Base-by-base conservation (phyloP, 1,140 invertebrate genomes). In the Hycleus phaleratus region DNA sequence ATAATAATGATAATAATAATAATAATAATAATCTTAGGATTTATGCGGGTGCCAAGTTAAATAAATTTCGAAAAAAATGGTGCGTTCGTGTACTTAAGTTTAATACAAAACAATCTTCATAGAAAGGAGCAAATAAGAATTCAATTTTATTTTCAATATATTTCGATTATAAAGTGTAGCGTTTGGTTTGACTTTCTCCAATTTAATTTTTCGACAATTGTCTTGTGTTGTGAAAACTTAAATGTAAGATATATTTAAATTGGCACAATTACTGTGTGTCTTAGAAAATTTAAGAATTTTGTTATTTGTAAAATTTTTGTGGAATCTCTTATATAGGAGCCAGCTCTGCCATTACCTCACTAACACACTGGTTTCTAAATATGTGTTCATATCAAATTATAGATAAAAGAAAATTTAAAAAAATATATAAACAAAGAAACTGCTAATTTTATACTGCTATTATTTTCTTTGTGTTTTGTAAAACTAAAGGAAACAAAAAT, bases 281-380 rank as follows among this genome's bases (percentile, higher is more conserved):
- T 49, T 64, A 64, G 60, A 60, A 65, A 57, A 61, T 62, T 60
- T 63, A 66, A 65, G 47, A 65, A 50, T 62, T 64, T 46, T 56
- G 56, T 61, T 62, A 59, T 60, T 42, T 64, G 56, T 60, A 64
- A 66, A 68, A 58, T 65, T 7, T 10, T 42, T 63, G 64, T 59
- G 60, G 67, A 68, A 68, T 68, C 67, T 68, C 65, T 56, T 10
- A n/a, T 7, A 39, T 39, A 62, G 60, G 56, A 69, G 64, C 59
- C 63, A 65, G 62, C 68, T 69, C 68, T 69, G 68, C 66, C 68
- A 68, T 69, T 68, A 69, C 64, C 68, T 69, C 65, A 63, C 63
- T 63, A 66, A 69, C 64, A 42, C 45, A 70, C 60, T 64, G 56
- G 61, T 69, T 66, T 66, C 64, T 65, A 62, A 67, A 67, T 55